A percentile compares a stretch with the other conserved stretches of the same genome.
Conservation (phyloP, 37 sponge, comb jelly and placozoan genomes). For the Petrosia ficiformis region DNA sequence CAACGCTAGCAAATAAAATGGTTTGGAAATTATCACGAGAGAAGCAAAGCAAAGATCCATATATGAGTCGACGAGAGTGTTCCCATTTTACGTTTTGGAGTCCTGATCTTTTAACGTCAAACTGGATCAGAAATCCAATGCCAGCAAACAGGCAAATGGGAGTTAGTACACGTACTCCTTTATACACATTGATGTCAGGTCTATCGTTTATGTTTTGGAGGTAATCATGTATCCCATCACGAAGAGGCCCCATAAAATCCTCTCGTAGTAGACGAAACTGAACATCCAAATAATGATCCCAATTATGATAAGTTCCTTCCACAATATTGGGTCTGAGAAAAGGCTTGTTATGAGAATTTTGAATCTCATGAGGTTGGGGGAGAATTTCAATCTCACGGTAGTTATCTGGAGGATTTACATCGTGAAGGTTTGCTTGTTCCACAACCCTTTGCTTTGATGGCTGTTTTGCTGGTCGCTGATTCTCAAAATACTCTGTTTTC, state of each 20-base stretch:
- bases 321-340: conserved; percentile 50
- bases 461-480: neutral
- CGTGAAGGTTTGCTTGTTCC: neutral
- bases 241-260: conserved; percentile 81
- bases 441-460: neutral
- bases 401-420: conserved; percentile 30
- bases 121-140: conserved; percentile 54
- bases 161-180: conserved; percentile 32
- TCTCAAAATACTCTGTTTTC: neutral
- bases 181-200: conserved; percentile 66
- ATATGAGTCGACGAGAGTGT: conserved; percentile 71
- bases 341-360: neutral
- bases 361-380: conserved; percentile 31
- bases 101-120: conserved; percentile 47
- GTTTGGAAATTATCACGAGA: conserved; percentile 52
- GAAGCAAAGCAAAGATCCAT: conserved; percentile 83
- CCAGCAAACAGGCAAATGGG: conserved; percentile 70
- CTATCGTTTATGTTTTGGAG: neutral
- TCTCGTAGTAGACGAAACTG: conserved; percentile 85
- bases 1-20: conserved; percentile 65
- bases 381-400: conserved; percentile 28
- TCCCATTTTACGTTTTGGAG: conserved; percentile 73
- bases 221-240: conserved; percentile 55
- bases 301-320: conserved; percentile 45
- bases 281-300: conserved; percentile 76